A percentile compares a stretch with the other conserved stretches of the same genome.
Evolutionary conservation across 2,888 invertebrate genomes (phyloP).

Genomic region (Omphaloscelis lunosa): DNA sequence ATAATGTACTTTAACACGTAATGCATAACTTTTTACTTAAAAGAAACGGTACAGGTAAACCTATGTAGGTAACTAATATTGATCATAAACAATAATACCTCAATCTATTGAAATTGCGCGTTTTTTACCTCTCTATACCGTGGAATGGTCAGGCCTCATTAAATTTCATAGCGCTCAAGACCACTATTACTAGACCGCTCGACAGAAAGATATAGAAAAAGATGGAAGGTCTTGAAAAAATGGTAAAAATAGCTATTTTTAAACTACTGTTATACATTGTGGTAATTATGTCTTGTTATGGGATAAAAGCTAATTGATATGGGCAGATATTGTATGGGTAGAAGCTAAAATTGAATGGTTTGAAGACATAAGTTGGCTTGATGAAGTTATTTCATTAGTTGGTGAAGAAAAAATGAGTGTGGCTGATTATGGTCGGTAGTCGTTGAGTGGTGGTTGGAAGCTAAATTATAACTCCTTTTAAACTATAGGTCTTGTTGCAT

Average conservation of each 20-base stretch:
- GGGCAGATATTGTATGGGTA: conserved; percentile 39
- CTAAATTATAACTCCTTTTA: conserved; percentile 10
- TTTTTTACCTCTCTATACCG: conserved; percentile 68
- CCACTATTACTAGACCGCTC: conserved; percentile 67
- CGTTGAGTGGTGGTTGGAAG: neutral
- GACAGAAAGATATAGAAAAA: conserved; percentile 15
- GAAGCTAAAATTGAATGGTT: conserved; percentile 48
- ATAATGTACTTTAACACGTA: conserved; percentile 11
- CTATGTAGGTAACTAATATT: conserved; percentile 23
- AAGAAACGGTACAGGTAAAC: conserved; percentile 1
- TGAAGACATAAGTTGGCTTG: conserved; percentile 27
- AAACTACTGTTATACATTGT: conserved; percentile 70
- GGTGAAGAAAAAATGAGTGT: neutral
- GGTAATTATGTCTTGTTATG: conserved; percentile 71
- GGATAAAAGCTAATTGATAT: conserved; percentile 68
- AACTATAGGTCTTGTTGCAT: neutral
- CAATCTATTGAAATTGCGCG: conserved; percentile 71
- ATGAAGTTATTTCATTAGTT: conserved; percentile 47
- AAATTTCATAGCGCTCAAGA: conserved; percentile 70
- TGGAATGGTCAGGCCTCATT: conserved; percentile 76
- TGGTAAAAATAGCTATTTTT: conserved; percentile 71
- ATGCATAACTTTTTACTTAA: neutral
- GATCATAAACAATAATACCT: conserved; percentile 60
- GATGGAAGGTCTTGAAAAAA: conserved; percentile 56
- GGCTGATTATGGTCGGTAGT: conserved; percentile 3